phyloP scores from a whole-genome alignment of 2,797 vertebrate genomes.

The Peromyscus attwateri region DNA sequence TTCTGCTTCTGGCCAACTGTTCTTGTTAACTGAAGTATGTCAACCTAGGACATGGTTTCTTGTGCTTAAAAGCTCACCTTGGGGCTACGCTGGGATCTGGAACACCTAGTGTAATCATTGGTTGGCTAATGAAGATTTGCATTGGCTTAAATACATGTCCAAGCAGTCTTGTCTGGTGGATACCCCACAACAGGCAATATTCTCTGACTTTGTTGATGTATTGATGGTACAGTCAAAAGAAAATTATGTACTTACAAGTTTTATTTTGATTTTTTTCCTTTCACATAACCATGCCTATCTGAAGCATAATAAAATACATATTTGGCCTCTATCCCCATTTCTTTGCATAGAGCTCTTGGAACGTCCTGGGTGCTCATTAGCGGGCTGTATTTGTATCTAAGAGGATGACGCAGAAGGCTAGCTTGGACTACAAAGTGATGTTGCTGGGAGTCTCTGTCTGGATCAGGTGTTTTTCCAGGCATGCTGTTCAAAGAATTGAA shows the following conservation, averaged over 20 bases:
- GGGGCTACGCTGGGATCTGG: background rate
- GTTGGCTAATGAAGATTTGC: background rate
- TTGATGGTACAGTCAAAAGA: background rate
- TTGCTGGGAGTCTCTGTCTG: background rate
- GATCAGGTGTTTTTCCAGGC: background rate
- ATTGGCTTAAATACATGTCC: background rate
- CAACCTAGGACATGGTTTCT: background rate
- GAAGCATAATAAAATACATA: background rate
- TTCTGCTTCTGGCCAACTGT: background rate
- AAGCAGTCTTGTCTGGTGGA: background rate
- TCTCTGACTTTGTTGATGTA: background rate
- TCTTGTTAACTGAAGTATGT: background rate
- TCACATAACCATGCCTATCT: background rate
- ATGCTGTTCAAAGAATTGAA: background rate
- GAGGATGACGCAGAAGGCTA: background rate
- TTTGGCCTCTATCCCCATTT: background rate
- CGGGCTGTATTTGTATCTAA: background rate
- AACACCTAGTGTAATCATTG: background rate
- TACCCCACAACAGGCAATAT: background rate
- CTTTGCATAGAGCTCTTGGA: background rate
- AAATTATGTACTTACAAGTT: background rate
- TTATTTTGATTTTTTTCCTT: background rate
- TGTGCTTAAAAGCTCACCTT: background rate
- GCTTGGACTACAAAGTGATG: background rate
- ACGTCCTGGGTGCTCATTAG: background rate